These are phyloP conservation scores for Lordiphosa clarofinis DNA, from an alignment of 1,140 invertebrate genomes.

Conservation along the genomic window DNA sequence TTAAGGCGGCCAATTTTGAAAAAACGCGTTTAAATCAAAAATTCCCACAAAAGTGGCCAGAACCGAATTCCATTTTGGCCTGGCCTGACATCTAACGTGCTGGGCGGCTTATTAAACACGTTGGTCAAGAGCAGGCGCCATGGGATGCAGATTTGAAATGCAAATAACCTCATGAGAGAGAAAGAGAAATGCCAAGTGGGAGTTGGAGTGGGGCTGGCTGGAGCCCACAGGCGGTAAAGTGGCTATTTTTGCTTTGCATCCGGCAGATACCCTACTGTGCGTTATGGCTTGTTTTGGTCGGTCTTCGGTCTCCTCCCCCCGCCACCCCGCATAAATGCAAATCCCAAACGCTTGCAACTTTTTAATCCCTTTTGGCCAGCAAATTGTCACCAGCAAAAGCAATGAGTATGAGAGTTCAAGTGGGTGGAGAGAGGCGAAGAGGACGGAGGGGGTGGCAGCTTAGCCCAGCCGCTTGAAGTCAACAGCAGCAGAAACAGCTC, in stretches of 20 bases:
- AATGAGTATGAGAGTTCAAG: slow-evolving; percentile 1
- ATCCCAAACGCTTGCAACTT: slow-evolving; percentile 53
- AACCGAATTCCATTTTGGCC: background rate
- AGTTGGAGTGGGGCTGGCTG: slow-evolving; percentile 1
- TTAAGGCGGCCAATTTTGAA: too few species aligned
- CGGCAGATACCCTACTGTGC: slow-evolving; percentile 8
- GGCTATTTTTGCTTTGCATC: slow-evolving; percentile 44
- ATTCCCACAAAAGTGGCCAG: slow-evolving; percentile 1
- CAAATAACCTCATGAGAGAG: slow-evolving; percentile 52
- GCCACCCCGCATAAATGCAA: slow-evolving; percentile 56
- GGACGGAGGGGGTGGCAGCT: background rate
- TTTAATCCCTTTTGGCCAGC: slow-evolving; percentile 66
- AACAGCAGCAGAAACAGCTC: too few species aligned
- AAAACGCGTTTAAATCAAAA: too few species aligned
- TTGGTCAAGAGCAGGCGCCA: slow-evolving; percentile 9
- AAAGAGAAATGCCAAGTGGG: slow-evolving; percentile 10
- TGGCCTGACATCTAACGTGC: slow-evolving; percentile 18
- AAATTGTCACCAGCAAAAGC: slow-evolving; percentile 56
- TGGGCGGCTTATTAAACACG: slow-evolving; percentile 54
- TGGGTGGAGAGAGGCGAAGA: slow-evolving; percentile 5
- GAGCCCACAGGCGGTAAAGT: slow-evolving; percentile 42
- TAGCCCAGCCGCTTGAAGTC: slow-evolving; percentile 5
- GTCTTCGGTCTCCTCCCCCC: background rate
- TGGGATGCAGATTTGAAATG: slow-evolving; percentile 53
- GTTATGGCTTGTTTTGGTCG: slow-evolving; percentile 30